Conservation (phyloP, 2,888 invertebrate genomes). For the Ectobius pallidus region DNA sequence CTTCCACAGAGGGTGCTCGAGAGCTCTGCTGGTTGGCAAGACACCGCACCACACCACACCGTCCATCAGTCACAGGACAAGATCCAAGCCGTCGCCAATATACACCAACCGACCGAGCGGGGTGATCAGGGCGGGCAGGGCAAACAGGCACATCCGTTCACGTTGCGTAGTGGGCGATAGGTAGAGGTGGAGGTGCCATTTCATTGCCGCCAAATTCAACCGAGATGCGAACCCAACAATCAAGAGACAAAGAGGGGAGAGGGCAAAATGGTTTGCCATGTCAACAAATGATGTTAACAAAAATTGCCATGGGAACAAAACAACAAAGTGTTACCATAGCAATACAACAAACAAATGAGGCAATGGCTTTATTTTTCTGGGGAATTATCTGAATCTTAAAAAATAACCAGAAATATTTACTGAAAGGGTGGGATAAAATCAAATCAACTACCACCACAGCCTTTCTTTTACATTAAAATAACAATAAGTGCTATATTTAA, state of each 20-base stretch:
- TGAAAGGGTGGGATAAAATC: slow-evolving; percentile 21
- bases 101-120: slow-evolving; percentile 21
- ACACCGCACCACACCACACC: slow-evolving; percentile 34
- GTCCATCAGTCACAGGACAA: slow-evolving; percentile 37
- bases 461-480: slow-evolving; percentile 12
- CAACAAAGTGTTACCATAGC: slow-evolving; percentile 42
- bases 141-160: slow-evolving; percentile 40
- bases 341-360: slow-evolving; percentile 42
- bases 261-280: slow-evolving; percentile 70
- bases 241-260: slow-evolving; percentile 66
- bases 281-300: slow-evolving; percentile 56
- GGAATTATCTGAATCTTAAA: slow-evolving; percentile 28
- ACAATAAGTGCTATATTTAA: too few relatives aligned
- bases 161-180: slow-evolving; percentile 36
- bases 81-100: slow-evolving; percentile 21
- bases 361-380: slow-evolving; percentile 41
- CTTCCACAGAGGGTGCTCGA: slow-evolving; percentile 92
- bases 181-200: slow-evolving; percentile 42
- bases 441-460: slow-evolving; percentile 38
- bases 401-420: slow-evolving; percentile 19
- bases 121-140: slow-evolving; percentile 39
- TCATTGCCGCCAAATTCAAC: slow-evolving; percentile 44
- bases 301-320: slow-evolving; percentile 43
- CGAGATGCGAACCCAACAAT: slow-evolving; percentile 61
- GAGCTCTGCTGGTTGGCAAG: slow-evolving; percentile 68